These are phyloP conservation scores for Lasius fuliginosus DNA, from an alignment of 2,888 invertebrate species.

Conservation along the genomic window DNA sequence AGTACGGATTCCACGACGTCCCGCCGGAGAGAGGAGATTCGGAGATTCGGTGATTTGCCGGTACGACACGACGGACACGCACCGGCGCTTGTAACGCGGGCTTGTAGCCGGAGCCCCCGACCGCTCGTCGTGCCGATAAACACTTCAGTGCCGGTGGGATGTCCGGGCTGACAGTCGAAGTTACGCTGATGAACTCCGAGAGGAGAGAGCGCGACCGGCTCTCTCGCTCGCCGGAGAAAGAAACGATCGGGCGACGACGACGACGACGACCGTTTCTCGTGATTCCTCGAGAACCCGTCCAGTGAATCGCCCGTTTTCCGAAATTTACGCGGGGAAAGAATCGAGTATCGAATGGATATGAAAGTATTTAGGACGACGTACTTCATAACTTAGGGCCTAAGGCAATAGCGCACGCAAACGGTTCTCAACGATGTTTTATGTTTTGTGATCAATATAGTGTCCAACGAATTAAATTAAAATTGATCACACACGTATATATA, in stretches of 20 bases:
- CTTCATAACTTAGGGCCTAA: not conserved
- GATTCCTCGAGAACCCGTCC: not conserved
- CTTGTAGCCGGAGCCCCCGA: conserved; percentile 64
- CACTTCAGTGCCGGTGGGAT: conserved; percentile 75
- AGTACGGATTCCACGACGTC: conserved; percentile 72
- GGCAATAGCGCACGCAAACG: not conserved
- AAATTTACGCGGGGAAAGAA: not conserved
- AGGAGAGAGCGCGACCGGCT: conserved; percentile 54
- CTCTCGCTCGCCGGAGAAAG: conserved; percentile 47
- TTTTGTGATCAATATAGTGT: not conserved
- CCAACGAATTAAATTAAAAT: not conserved
- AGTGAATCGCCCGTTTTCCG: not conserved
- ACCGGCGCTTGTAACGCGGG: conserved; percentile 73
- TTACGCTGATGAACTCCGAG: conserved; percentile 79
- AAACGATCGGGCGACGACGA: conserved; percentile 23
- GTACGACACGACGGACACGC: conserved; percentile 76
- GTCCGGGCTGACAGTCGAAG: conserved; percentile 78
- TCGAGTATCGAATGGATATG: not conserved
- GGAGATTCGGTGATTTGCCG: conserved; percentile 76
- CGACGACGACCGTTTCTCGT: conserved; percentile 18
- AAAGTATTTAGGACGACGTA: not conserved
- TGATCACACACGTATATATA: not conserved
- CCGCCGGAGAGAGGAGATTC: conserved; percentile 56
- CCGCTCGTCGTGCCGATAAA: conserved; percentile 72
- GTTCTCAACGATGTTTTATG: not conserved